Percentiles rank a stretch among this genome's conserved stretches.
phyloP scores from a whole-genome alignment of 2,797 vertebrate species.

The Crypturellus tataupa region DNA sequence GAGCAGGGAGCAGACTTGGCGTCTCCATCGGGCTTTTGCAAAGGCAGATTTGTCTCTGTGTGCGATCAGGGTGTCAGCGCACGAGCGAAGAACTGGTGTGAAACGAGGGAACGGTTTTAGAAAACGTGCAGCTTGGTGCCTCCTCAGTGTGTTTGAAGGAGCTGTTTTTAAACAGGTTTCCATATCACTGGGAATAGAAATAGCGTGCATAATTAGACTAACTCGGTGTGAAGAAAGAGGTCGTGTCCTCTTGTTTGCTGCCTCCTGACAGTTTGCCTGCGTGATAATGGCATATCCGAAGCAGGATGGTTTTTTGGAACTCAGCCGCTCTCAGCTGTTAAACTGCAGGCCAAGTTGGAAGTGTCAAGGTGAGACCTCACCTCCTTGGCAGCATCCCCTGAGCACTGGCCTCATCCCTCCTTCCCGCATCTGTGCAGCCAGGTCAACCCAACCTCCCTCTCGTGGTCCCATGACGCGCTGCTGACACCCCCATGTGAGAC shows the following conservation, averaged over 20 bases:
- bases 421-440: not conserved
- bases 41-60: too few relatives aligned
- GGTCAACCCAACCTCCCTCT: not conserved
- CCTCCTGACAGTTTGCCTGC: not conserved
- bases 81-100: not conserved
- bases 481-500: not conserved
- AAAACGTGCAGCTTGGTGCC: rapidly evolving
- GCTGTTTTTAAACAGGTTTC: not conserved
- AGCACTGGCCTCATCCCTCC: too few relatives aligned
- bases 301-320: not conserved
- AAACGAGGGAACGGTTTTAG: not conserved
- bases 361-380: not conserved
- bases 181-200: not conserved
- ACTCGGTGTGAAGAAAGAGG: not conserved
- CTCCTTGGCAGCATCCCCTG: not conserved
- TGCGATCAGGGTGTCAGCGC: too few relatives aligned
- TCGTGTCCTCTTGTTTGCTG: not conserved
- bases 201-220: not conserved
- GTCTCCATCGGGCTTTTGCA: not conserved
- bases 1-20: not conserved
- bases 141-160: not conserved
- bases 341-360: not conserved
- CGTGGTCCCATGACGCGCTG: not conserved
- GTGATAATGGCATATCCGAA: not conserved
- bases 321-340: not conserved